Evolutionary conservation across 1,140 invertebrate genomes (phyloP).

Genomic region (Drosophila nigromelanica): DNA sequence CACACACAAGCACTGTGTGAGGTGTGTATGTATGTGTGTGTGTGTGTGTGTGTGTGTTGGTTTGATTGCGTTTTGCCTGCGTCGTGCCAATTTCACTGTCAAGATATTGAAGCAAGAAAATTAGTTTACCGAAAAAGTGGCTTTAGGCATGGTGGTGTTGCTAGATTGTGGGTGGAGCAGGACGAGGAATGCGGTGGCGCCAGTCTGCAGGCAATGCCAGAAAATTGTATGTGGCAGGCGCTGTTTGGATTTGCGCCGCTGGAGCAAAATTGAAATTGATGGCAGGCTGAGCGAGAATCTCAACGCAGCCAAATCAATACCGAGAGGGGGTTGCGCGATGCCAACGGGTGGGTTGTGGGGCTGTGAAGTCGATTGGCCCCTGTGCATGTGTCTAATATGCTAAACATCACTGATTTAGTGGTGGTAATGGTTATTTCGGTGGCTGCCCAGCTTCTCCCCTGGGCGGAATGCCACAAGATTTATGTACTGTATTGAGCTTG

Average conservation of each 20-base stretch:
- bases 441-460: conserved; percentile 1
- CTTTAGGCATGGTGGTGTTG: conserved; percentile 36
- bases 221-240: conserved; percentile 79
- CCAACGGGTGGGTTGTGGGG: not conserved
- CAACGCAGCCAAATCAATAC: conserved; percentile 70
- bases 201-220: conserved; percentile 61
- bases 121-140: conserved; percentile 82
- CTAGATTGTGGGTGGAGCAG: not conserved
- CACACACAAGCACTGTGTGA: conserved; percentile 15
- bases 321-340: not conserved
- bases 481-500: conserved; percentile 36
- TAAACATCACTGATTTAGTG: conserved; percentile 75
- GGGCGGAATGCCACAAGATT: conserved; percentile 44
- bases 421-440: conserved; percentile 43
- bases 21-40: conserved; percentile 8
- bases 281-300: conserved; percentile 59
- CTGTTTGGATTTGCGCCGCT: conserved; percentile 74
- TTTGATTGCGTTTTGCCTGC: conserved; percentile 71
- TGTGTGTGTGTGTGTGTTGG: conserved; percentile 38
- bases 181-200: conserved; percentile 1
- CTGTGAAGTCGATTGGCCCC: conserved; percentile 34
- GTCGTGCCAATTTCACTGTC: conserved; percentile 83
- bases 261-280: conserved; percentile 83
- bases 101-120: conserved; percentile 83
- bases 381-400: conserved; percentile 76